Evolutionary conservation across 2,113 vertebrate species (phyloP).

Genomic region (Microcebus lehilahytsara): DNA sequence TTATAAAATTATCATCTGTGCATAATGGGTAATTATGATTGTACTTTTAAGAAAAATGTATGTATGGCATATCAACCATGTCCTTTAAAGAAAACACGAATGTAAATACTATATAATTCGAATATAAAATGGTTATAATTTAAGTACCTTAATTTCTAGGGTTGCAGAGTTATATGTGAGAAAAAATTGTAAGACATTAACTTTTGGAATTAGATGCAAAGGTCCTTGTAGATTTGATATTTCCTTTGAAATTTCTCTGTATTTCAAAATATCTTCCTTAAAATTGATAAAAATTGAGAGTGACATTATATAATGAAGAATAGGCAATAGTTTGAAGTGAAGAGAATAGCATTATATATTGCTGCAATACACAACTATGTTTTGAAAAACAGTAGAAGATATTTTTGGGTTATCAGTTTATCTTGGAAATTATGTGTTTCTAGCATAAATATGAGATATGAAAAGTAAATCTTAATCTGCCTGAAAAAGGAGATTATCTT

Average conservation of each 20-base stretch:
- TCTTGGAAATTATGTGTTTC: slow-evolving; percentile 9
- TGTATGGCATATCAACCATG: not conserved
- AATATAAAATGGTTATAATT: not conserved
- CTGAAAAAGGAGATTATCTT: not conserved
- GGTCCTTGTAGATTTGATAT: not conserved
- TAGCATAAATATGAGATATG: not conserved
- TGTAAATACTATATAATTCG: not conserved
- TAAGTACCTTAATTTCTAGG: not conserved
- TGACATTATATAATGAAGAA: not conserved
- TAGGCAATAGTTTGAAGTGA: not conserved
- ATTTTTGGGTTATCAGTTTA: not conserved
- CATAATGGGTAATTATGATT: not conserved
- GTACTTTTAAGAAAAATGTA: slow-evolving; percentile 27
- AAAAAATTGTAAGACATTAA: not conserved
- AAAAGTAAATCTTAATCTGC: not conserved
- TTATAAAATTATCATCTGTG: not conserved
- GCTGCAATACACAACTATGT: not conserved
- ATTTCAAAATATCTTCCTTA: not conserved
- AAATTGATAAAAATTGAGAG: not conserved
- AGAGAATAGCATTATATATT: not conserved
- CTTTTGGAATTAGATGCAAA: slow-evolving; percentile 24
- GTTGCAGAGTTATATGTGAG: not conserved
- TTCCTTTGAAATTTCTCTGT: slow-evolving; percentile 21
- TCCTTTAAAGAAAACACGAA: slow-evolving; percentile 7
- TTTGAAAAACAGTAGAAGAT: not conserved